A percentile compares a stretch with the other conserved stretches of the same genome.
These are phyloP conservation scores for Pterocles gutturalis DNA, from an alignment of 2,113 vertebrate species.

Conservation along the genomic window DNA sequence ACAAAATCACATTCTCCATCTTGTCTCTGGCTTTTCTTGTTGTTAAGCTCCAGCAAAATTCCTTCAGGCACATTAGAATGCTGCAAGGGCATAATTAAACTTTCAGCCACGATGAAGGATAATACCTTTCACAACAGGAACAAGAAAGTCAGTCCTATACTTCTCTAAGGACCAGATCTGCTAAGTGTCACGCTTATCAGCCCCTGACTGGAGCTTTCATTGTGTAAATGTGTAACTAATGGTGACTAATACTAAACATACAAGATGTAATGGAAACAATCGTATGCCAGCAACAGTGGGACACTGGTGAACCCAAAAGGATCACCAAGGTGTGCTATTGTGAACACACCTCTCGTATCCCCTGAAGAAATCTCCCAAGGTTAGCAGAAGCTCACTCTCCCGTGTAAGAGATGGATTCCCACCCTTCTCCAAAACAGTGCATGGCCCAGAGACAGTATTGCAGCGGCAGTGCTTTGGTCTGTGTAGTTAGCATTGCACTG, in stretches of 20 bases:
- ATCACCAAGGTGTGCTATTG: not conserved
- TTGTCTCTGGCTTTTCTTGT: not conserved
- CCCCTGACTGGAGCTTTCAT: not conserved
- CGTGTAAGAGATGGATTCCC: not conserved
- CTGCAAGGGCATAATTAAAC: constrained; percentile 22
- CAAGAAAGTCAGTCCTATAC: not conserved
- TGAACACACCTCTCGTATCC: not conserved
- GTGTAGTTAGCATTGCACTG: not conserved
- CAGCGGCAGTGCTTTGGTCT: not conserved
- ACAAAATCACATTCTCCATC: not conserved
- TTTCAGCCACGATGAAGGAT: not conserved
- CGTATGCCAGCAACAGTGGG: not conserved
- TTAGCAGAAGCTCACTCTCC: not conserved
- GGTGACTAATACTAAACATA: not conserved
- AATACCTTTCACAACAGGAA: not conserved
- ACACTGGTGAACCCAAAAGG: not conserved
- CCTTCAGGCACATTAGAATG: not conserved
- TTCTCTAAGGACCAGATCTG: not conserved
- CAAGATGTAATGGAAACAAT: not conserved
- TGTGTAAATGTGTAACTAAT: not conserved
- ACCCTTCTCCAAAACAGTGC: not conserved
- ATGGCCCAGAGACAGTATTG: not conserved
- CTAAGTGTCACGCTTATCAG: not conserved
- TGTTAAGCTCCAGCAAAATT: constrained; percentile 10
- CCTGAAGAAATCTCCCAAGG: not conserved